Evolutionary conservation across 2,888 invertebrate genomes (phyloP).

Genomic region (Campaea margaritaria): DNA sequence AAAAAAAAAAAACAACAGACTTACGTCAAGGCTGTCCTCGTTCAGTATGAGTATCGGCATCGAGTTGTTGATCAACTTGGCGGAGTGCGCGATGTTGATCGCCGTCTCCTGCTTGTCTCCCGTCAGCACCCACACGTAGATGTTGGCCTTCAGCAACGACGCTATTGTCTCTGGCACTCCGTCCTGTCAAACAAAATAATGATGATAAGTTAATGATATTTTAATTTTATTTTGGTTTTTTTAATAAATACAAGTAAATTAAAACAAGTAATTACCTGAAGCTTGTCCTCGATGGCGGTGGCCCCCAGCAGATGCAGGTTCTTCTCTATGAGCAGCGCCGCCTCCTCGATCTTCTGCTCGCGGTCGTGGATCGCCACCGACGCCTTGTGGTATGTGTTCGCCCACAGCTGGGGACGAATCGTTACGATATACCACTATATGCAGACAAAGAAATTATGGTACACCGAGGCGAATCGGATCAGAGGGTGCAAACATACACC

Average conservation of each 20-base stretch:
- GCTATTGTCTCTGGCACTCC: constrained; percentile 98
- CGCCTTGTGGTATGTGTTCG: constrained; percentile 94
- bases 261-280: constrained; percentile 11
- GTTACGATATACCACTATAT: no score
- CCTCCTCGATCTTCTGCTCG: constrained; percentile 95
- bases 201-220: no score
- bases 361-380: constrained; percentile 92
- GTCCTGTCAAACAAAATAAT: constrained; percentile 76
- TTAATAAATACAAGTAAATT: no score
- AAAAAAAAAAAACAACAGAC: constrained; percentile 56
- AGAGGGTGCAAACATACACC: no score
- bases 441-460: no score
- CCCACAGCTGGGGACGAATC: constrained; percentile 90
- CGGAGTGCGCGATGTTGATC: constrained; percentile 99
- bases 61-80: constrained; percentile 91
- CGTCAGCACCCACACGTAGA: constrained; percentile 98
- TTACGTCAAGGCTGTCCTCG: constrained; percentile 95
- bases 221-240: no score
- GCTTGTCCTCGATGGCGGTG: constrained; percentile 24
- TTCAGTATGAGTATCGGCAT: constrained; percentile 96
- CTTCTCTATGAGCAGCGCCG: constrained; percentile 96
- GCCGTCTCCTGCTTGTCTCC: constrained; percentile 99
- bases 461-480: no score
- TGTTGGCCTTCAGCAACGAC: constrained; percentile 95
- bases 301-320: constrained; percentile 72